Base-by-base conservation (phyloP, 2,113 vertebrate genomes). In the Pelecanoides urinatrix region DNA sequence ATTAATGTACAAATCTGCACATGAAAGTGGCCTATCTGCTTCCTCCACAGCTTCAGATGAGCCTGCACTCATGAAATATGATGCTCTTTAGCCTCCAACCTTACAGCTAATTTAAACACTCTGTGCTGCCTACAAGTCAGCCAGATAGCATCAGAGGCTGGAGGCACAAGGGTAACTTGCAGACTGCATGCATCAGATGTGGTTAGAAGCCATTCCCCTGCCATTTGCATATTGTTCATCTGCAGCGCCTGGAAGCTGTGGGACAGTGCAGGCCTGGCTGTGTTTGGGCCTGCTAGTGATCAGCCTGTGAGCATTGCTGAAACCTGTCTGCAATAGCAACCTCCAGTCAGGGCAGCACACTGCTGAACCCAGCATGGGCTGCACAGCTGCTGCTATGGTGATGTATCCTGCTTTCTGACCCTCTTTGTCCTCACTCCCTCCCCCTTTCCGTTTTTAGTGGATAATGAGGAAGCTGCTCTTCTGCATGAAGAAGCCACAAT, bases 401-500 rank as follows among this genome's bases (percentile, higher is more conserved):
- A n/a, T 18, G 5, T 63, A 1, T 84, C 44, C 79, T 77, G 74
- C 86, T 84, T 56, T 77, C 95, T 96, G 92, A 97, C 78, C 45
- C 44, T 58, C 75, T 62, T 32, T 94, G 56, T 84, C 83, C 52
- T 71, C 68, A 59, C 32, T 21, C 56, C 68, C 12, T 59, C 14
- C 61, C 52, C 30, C 56, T 66, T 65, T 85, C 75, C 26, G 1
- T 95, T 93, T 94, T 59, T 45, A 99, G 99, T 99, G 98, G 99
- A 99, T 96, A 99, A 99, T 29, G 99, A 99, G 97, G 99, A 99
- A 97, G 99, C 99, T 29, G 99, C 99, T 90, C 97, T 99, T 91
- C 98, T 99, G 89, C 99, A 99, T 0, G 99, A 99, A 92, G 99
- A 99, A 97, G 99, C 99, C 95, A 99, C 99, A 44, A 99, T 99